phyloP scores from a whole-genome alignment of 2,888 invertebrate species.

The Aporophyla nigra region DNA sequence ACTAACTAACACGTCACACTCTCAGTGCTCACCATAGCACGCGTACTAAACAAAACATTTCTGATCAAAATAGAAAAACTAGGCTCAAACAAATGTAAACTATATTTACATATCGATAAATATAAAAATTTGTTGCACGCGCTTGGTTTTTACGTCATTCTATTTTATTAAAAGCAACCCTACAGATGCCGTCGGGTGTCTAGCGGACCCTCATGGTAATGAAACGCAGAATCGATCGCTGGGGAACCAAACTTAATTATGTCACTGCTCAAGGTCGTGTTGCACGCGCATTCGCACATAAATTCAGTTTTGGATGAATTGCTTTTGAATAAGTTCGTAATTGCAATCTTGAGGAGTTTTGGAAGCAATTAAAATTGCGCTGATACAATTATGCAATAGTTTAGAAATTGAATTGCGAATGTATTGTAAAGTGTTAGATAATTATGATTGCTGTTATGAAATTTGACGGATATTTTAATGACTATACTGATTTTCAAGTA shows the following conservation, averaged over 20 bases:
- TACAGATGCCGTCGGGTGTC: slow-evolving; percentile 74
- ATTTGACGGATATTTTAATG: neutral
- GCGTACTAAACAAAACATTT: slow-evolving; percentile 43
- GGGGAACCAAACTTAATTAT: slow-evolving; percentile 84
- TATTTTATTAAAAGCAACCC: slow-evolving; percentile 70
- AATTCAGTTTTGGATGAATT: slow-evolving; percentile 58
- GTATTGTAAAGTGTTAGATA: slow-evolving; percentile 21
- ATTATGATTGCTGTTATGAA: slow-evolving; percentile 4
- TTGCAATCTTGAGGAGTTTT: slow-evolving; percentile 58
- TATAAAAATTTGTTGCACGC: slow-evolving; percentile 59
- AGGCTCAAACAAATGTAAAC: slow-evolving; percentile 56
- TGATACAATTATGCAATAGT: slow-evolving; percentile 48
- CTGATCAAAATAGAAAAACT: slow-evolving; percentile 38
- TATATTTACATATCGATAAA: slow-evolving; percentile 44
- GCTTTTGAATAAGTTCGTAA: slow-evolving; percentile 66
- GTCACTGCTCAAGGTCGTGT: slow-evolving; percentile 85
- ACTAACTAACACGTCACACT: slow-evolving; percentile 66
- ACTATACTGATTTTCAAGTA: no score
- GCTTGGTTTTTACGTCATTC: slow-evolving; percentile 56
- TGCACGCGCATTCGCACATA: slow-evolving; percentile 66
- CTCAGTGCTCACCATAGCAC: slow-evolving; percentile 58
- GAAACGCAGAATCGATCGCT: slow-evolving; percentile 83
- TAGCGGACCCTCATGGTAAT: slow-evolving; percentile 79
- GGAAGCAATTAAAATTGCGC: slow-evolving; percentile 57
- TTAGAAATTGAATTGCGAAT: slow-evolving; percentile 36